phyloP scores from a whole-genome alignment of 2,797 vertebrate species.

The Falco biarmicus region DNA sequence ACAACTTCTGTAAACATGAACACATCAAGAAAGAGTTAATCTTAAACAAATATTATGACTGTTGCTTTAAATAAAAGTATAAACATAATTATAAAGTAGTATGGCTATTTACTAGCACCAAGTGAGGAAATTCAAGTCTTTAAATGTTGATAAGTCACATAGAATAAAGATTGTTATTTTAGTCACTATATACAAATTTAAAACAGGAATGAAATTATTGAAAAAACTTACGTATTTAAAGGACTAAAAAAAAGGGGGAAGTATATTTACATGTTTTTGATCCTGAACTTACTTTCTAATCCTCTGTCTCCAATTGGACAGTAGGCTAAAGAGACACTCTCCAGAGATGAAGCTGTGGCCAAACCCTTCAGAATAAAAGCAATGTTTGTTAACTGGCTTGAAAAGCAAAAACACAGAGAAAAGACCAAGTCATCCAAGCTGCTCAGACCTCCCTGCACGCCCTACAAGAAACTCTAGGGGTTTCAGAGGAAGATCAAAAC shows the following conservation, averaged over 20 bases:
- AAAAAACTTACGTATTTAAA: neutral
- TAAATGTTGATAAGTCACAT: neutral
- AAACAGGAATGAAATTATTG: neutral
- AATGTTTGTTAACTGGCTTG: neutral
- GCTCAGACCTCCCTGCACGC: neutral
- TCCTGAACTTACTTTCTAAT: conserved; percentile 86
- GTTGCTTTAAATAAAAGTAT: neutral
- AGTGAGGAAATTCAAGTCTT: neutral
- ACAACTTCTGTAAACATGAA: neutral
- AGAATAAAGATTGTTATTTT: neutral
- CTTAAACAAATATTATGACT: neutral
- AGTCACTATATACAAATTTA: neutral
- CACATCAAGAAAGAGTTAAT: neutral
- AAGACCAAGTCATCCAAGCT: neutral
- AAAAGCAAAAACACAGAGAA: neutral
- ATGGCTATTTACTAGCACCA: neutral
- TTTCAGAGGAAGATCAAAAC: neutral
- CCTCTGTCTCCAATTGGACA: conserved; percentile 92
- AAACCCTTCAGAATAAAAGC: conserved; percentile 84
- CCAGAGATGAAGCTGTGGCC: conserved; percentile 83
- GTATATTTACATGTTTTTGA: neutral
- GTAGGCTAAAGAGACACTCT: conserved; percentile 88
- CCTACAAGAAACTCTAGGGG: neutral
- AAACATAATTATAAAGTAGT: neutral
- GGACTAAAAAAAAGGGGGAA: neutral